Evolutionary conservation across 2,888 invertebrate species (phyloP), one percentile per base, ranked within the genome.

Genomic region (Drosophila neonasuta): DNA sequence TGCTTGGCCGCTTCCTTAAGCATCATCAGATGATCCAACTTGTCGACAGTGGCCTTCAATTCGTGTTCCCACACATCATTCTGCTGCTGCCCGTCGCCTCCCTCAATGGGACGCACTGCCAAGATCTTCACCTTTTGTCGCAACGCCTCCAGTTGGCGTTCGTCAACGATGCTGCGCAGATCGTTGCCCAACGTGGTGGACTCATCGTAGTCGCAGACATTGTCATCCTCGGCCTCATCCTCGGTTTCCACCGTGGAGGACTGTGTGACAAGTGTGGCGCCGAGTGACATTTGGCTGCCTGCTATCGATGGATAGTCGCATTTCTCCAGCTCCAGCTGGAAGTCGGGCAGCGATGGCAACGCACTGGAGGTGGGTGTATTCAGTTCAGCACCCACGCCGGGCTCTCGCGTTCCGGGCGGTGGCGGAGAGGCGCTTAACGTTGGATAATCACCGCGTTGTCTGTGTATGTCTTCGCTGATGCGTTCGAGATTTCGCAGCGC

Each of bases 391-490:
- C 95, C 95, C 0, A 95, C 95, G 1, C 95, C 95, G 0, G 95
- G 95, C 82, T 95, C 95, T 6, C 91, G 81, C 0, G 89, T 88
- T 15, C 91, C 91, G 0, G 90, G 88, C 36, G 91, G 91, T 51
- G 89, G 89, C 17, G 88, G 86, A 1, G 83, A 77, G 11, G 60
- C 64, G 44, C 81, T 82, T 51, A 83, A 72, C 10, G 79, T 66
- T 6, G 85, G 83, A 62, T 88, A 88, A 58, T 89, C 89, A 39
- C 91, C 91, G 57, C 91, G 88, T 71, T 89, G 90, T 56, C 90
- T 86, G 89, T 97, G 97, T 75, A 97, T 97, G 88, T 97, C 97
- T 91, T 97, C 97, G 8, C 97, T 97, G 68, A 98, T 98, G 78
- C 95, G 94, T 90, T 98, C 98, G 30, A 98, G 92, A 72, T 95